A percentile compares a stretch with the other conserved stretches of the same genome.
These are phyloP conservation scores for Lanius collurio DNA, from an alignment of 2,113 vertebrate genomes.

Conservation along the genomic window DNA sequence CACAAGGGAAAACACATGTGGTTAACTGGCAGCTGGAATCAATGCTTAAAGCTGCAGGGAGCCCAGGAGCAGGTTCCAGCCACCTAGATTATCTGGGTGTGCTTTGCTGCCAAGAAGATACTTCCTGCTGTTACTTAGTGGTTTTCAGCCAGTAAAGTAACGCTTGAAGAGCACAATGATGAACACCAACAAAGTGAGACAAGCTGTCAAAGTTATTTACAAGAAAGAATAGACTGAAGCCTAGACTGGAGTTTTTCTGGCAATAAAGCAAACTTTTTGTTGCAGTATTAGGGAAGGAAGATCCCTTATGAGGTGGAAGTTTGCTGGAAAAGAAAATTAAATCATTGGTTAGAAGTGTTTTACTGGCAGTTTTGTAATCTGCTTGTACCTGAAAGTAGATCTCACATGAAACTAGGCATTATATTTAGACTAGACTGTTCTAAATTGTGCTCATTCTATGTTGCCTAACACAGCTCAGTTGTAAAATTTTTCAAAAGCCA, in stretches of 20 bases:
- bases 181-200: not conserved
- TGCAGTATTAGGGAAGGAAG: not conserved
- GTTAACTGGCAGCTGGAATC: not conserved
- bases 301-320: not conserved
- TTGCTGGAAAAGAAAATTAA: not conserved
- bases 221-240: not conserved
- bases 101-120: not conserved
- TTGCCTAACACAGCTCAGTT: not conserved
- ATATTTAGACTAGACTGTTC: not conserved
- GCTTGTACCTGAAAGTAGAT: not conserved
- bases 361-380: not conserved
- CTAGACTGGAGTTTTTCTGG: not conserved
- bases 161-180: not conserved
- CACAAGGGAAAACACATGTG: not conserved
- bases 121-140: not conserved
- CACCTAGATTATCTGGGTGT: not conserved
- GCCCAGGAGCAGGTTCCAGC: not conserved
- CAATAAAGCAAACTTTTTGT: not conserved
- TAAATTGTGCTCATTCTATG: not conserved
- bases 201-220: not conserved
- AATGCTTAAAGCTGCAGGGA: not conserved
- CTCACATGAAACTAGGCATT: not conserved
- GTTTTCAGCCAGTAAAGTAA: not conserved
- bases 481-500: not conserved
- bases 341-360: not conserved